These are phyloP conservation scores for Pristiophorus japonicus DNA, from an alignment of 2,113 vertebrate genomes.

Conservation along the genomic window DNA sequence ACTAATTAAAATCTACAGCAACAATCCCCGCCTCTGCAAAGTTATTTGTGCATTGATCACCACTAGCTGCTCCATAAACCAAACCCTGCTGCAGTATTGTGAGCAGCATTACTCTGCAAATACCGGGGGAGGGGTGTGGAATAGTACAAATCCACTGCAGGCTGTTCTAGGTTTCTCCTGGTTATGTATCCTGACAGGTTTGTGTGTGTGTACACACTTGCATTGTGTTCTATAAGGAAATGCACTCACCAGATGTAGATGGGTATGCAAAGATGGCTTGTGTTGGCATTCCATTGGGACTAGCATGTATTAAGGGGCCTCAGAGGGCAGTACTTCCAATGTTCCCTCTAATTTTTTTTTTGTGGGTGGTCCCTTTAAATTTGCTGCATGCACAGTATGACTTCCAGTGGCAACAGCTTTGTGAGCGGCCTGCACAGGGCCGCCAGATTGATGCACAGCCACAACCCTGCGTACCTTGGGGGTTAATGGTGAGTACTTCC, in stretches of 20 bases:
- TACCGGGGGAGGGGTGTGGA: neutral
- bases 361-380: too few relatives aligned
- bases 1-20: constrained; percentile 21
- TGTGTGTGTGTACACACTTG: too few relatives aligned
- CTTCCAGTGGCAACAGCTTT: too few relatives aligned
- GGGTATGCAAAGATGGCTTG: neutral
- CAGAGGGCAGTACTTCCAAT: neutral
- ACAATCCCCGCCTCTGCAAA: neutral
- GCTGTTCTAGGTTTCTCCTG: neutral
- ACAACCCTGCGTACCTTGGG: too few relatives aligned
- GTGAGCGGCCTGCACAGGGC: too few relatives aligned
- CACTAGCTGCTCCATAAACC: neutral
- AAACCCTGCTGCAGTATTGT: neutral
- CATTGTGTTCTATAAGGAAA: too few relatives aligned
- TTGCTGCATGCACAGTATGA: too few relatives aligned
- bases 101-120: neutral
- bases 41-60: neutral
- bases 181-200: too few relatives aligned
- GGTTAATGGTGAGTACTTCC: too few relatives aligned
- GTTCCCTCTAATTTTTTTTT: neutral
- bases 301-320: neutral
- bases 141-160: neutral
- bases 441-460: too few relatives aligned
- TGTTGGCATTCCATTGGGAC: neutral
- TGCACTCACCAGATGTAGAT: neutral